Base-by-base conservation (phyloP, 2,797 vertebrate species). In the Eremophila alpestris region DNA sequence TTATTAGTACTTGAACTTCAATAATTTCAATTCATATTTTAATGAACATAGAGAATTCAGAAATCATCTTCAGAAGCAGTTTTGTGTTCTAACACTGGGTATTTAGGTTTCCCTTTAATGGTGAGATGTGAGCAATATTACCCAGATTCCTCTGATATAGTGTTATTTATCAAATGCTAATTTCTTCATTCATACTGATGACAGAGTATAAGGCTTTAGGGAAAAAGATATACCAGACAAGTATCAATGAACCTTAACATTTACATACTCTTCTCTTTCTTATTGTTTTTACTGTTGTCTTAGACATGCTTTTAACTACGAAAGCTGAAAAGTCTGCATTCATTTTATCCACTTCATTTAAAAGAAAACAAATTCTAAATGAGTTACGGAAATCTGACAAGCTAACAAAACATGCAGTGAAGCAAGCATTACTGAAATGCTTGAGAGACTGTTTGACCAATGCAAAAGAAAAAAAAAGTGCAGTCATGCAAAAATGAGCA, bases 381-480 rank as follows among this genome's bases (percentile, higher is more conserved):
- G 90, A 97, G 34, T 90, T 96, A 56, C 81, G 95, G 91, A 83
- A 94, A 87, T 55, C 59, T 77, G 65, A 82, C 80, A 87, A 43
- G 21, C 64, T 83, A 82, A 89, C 40, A 82, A 89, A 96, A 87
- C 46, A 86, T 41, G 40, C 87, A 87, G 41, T 76, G 74, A 90
- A 94, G 73, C 70, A 93, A 83, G 34, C 58, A 82, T 69, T 70
- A 73, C 77, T 90, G 91, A 94, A 78, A 95, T 92, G 78, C 70
- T 93, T 91, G 64, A 94, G 91, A 96, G 74, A n/a, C 26, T 87
- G 46, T 94, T 67, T 75, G 79, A 96, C 77, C 83, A 94, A 84
- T 27, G 94, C 79, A 83, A 70, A 77, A 90, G 54, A 45, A 62
- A 83, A 83, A 83, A 68, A 95, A 84, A 7, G 5, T 29, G 45